Percentiles rank a stretch among this genome's conserved stretches.
Evolutionary conservation across 2,113 vertebrate genomes (phyloP).

Genomic region (Steatornis caripensis): DNA sequence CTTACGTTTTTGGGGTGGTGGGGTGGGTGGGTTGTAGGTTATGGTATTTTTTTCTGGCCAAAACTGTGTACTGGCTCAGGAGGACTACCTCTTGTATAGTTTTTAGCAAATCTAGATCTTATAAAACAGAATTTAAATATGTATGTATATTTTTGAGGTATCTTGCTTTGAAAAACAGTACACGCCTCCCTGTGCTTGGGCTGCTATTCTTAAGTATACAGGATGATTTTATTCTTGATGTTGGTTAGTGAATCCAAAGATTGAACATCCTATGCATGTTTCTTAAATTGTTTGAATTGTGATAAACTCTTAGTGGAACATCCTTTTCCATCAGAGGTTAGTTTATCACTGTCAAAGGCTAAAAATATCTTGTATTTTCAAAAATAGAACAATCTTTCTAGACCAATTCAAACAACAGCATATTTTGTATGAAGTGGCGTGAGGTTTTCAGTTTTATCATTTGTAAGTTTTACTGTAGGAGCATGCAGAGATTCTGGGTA

Average conservation of each 20-base stretch:
- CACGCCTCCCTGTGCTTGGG: neutral
- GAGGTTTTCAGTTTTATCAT: neutral
- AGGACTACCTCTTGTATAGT: neutral
- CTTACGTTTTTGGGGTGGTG: neutral
- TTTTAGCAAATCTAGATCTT: neutral
- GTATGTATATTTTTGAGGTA: neutral
- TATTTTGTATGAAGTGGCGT: neutral
- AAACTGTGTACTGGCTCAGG: neutral
- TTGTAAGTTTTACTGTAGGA: neutral
- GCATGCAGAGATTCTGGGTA: neutral
- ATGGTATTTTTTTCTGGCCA: neutral
- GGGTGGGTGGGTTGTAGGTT: rapidly evolving
- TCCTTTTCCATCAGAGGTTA: neutral
- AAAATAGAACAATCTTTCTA: neutral
- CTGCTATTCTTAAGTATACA: neutral
- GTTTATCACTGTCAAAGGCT: neutral
- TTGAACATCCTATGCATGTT: neutral
- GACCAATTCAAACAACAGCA: neutral
- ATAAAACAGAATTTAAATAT: neutral
- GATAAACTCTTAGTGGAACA: neutral
- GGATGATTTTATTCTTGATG: neutral
- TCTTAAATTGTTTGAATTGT: neutral
- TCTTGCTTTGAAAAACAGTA: neutral
- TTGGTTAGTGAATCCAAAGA: neutral
- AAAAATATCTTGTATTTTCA: neutral